Evolutionary conservation across 2,888 invertebrate genomes (phyloP), one percentile per base, ranked within the genome.

Genomic region (Drosophila seclusa): DNA sequence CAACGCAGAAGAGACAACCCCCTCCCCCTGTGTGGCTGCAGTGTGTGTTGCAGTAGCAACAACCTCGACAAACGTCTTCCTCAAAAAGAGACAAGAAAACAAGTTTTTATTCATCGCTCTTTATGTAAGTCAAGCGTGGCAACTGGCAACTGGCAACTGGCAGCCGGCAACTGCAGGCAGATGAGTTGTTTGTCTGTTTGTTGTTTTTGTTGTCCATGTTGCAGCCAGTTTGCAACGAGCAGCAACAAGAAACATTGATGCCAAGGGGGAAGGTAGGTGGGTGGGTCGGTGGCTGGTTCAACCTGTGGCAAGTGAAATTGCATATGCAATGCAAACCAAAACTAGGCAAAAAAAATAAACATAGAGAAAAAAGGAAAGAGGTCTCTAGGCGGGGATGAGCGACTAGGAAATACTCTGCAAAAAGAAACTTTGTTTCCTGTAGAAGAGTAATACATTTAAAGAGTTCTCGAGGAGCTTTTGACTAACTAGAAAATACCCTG

Each of bases 81-180:
- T 87, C 84, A 72, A 89, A 78, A 75, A 78, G 81, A 74, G 81
- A 74, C 75, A 83, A 73, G 68, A 78, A 78, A 86, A 87, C 90
- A 64, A 87, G 90, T 87, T 87, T 45, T 83, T 66, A 62, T 87
- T 67, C 50, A 54, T 73, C 75, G 84, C 90, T 42, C 38, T 87
- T 87, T 87, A 87, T 87, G 90, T 87, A 87, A 87, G 90, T 83
- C 89, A 90, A 87, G 67, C 86, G 75, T 83, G 82, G 76, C 57
- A 76, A 45, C 54, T 54, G 11, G 21, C 64, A 38, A 48, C 58
- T 27, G 52, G 52, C 54, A 68, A 69, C 42, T 62, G 55, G 66
- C 70, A 77, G 34, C 72, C 76, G 68, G 65, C 67, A 68, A 45
- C 45, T 42, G 61, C 62, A 73, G 78, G 85, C 86, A 85, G 88